Conservation (phyloP, 2,888 invertebrate genomes). For the Drosophila lacicola region DNA sequence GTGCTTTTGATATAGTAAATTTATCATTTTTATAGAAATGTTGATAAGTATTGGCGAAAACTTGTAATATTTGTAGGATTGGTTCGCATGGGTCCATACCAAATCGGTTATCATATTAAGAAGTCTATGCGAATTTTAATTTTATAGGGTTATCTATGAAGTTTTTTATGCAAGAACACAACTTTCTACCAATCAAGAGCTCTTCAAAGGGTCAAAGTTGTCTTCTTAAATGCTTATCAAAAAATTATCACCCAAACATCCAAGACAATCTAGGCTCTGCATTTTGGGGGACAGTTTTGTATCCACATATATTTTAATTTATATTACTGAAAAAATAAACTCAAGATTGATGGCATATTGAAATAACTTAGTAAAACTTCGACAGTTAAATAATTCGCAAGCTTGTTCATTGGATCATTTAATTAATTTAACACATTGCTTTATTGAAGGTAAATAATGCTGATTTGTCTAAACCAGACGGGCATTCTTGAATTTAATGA, state of each 20-base stretch:
- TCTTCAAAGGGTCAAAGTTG: too few species aligned
- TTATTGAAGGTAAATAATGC: constrained; percentile 19
- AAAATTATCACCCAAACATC: background rate
- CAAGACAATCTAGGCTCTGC: background rate
- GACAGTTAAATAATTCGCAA: constrained; percentile 6
- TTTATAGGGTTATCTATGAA: too few species aligned
- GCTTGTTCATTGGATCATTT: constrained; percentile 14
- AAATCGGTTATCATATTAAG: too few species aligned
- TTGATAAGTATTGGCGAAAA: constrained; percentile 22
- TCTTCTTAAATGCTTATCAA: too few species aligned
- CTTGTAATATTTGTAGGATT: background rate
- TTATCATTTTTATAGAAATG: constrained; percentile 10
- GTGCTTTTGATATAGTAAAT: constrained; percentile 2
- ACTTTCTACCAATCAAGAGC: too few species aligned
- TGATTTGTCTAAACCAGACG: constrained; percentile 32
- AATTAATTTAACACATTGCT: constrained; percentile 16
- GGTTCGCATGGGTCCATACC: background rate
- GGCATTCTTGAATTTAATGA: constrained; percentile 53
- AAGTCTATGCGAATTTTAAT: too few species aligned
- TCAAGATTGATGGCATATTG: background rate
- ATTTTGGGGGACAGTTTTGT: constrained; percentile 1
- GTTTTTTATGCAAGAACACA: too few species aligned
- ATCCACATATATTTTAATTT: background rate
- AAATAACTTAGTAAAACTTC: background rate
- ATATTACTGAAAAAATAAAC: background rate